A percentile compares a stretch with the other conserved stretches of the same genome.
phyloP scores from a whole-genome alignment of 2,113 vertebrate genomes.

The Naja naja region DNA sequence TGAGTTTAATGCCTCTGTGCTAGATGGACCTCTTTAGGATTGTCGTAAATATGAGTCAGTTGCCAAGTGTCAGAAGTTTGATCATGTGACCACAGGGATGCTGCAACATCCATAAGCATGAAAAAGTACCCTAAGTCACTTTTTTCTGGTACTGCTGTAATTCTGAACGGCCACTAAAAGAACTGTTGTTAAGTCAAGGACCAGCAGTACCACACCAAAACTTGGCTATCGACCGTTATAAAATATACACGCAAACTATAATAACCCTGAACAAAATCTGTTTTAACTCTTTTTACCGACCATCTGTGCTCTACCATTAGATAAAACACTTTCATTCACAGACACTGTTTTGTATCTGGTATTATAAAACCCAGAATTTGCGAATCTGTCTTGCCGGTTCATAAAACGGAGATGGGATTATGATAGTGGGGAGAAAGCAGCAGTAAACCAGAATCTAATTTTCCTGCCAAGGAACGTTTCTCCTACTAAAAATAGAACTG shows the following conservation, averaged over 20 bases:
- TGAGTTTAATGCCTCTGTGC: no score
- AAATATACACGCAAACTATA: constrained; percentile 54
- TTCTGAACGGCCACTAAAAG: not conserved
- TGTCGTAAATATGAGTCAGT: no score
- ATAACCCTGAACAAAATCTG: constrained; percentile 55
- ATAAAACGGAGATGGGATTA: constrained; percentile 53
- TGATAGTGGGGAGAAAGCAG: constrained; percentile 51
- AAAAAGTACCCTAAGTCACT: no score
- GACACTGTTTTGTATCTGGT: constrained; percentile 61
- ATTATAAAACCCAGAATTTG: constrained; percentile 49
- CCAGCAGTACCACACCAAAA: not conserved
- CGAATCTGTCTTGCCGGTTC: constrained; percentile 54
- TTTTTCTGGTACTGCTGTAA: not conserved
- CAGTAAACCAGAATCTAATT: constrained; percentile 41
- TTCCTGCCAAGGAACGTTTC: constrained; percentile 38
- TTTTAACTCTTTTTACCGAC: constrained; percentile 69
- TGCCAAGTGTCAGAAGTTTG: no score
- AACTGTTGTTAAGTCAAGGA: not conserved
- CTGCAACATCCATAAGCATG: no score
- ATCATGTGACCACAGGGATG: no score
- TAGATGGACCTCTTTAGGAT: no score
- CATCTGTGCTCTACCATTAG: constrained; percentile 63
- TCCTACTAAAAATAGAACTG: constrained; percentile 37
- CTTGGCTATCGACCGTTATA: constrained; percentile 37
- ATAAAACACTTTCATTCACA: constrained; percentile 59